phyloP scores from a whole-genome alignment of 2,888 invertebrate genomes.

The Chironomus tentans region DNA sequence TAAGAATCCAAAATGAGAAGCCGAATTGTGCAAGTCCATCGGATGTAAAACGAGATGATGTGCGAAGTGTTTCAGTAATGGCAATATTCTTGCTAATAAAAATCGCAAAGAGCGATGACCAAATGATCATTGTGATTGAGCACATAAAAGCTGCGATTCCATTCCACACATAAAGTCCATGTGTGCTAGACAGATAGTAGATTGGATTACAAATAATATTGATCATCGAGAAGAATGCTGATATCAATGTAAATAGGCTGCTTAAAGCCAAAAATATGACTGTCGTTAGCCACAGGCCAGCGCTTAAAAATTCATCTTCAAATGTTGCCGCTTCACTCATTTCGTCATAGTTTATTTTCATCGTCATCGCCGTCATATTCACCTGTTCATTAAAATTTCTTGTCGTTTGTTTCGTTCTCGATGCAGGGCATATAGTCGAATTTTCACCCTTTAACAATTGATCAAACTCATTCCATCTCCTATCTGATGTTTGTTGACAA shows the following conservation, averaged over 20 bases:
- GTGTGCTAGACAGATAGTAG: conserved; percentile 32
- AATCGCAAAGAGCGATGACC: conserved; percentile 39
- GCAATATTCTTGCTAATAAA: conserved; percentile 38
- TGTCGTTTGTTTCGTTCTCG: neutral
- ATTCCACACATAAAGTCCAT: conserved; percentile 54
- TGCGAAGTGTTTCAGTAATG: conserved; percentile 39
- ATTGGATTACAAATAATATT: conserved; percentile 50
- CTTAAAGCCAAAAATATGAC: conserved; percentile 46
- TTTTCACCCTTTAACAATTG: conserved; percentile 33
- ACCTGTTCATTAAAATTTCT: conserved; percentile 19
- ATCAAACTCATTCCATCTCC: conserved; percentile 33
- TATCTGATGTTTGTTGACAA: conserved; percentile 34
- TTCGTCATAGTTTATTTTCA: neutral
- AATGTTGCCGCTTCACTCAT: neutral
- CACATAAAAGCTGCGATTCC: conserved; percentile 40
- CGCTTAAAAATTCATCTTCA: conserved; percentile 33
- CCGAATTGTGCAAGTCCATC: conserved; percentile 38
- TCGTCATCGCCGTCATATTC: neutral
- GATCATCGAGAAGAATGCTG: conserved; percentile 46
- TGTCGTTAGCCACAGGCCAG: conserved; percentile 48
- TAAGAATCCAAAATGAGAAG: conserved; percentile 42
- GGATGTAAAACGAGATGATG: conserved; percentile 32
- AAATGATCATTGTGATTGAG: conserved; percentile 38
- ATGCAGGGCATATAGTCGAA: conserved; percentile 28
- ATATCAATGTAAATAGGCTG: conserved; percentile 44